Conservation (phyloP, 2,888 invertebrate species). For the Lycophotia porphyrea region DNA sequence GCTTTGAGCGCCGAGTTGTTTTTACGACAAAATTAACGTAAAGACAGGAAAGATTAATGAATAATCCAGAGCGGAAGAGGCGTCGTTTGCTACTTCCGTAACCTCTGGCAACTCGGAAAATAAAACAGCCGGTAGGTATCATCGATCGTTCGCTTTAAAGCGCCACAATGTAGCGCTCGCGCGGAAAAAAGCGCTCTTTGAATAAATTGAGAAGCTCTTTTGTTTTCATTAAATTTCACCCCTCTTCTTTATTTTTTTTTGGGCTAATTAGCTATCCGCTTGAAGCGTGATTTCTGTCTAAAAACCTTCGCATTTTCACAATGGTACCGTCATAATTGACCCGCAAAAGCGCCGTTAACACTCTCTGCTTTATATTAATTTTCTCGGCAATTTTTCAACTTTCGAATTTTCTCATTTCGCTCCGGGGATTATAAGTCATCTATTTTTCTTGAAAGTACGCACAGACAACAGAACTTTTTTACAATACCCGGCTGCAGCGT, state of each 20-base stretch:
- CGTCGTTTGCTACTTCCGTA: slow-evolving; percentile 34
- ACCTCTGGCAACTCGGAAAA: slow-evolving; percentile 36
- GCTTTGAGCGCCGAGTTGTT: slow-evolving; percentile 25
- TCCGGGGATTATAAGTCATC: slow-evolving; percentile 61
- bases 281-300: slow-evolving; percentile 48
- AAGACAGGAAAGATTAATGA: slow-evolving; percentile 61
- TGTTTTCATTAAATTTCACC: slow-evolving; percentile 57
- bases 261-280: slow-evolving; percentile 57
- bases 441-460: slow-evolving; percentile 51
- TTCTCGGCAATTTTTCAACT: slow-evolving; percentile 55
- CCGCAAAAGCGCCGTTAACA: slow-evolving; percentile 58
- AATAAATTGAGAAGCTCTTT: slow-evolving; percentile 47
- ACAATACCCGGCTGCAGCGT: slow-evolving; percentile 58
- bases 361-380: slow-evolving; percentile 56
- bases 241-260: slow-evolving; percentile 56
- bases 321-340: slow-evolving; percentile 56
- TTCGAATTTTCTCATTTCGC: slow-evolving; percentile 58
- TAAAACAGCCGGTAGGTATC: slow-evolving; percentile 34
- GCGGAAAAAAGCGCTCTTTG: slow-evolving; percentile 12
- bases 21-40: slow-evolving; percentile 54
- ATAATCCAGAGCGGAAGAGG: slow-evolving; percentile 46
- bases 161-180: slow-evolving; percentile 15
- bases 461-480: slow-evolving; percentile 60
- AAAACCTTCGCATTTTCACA: slow-evolving; percentile 60
- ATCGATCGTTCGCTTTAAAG: slow-evolving; percentile 23